A percentile compares a stretch with the other conserved stretches of the same genome.
Conservation (phyloP, 2,797 vertebrate genomes). For the Nyctalus aviator region DNA sequence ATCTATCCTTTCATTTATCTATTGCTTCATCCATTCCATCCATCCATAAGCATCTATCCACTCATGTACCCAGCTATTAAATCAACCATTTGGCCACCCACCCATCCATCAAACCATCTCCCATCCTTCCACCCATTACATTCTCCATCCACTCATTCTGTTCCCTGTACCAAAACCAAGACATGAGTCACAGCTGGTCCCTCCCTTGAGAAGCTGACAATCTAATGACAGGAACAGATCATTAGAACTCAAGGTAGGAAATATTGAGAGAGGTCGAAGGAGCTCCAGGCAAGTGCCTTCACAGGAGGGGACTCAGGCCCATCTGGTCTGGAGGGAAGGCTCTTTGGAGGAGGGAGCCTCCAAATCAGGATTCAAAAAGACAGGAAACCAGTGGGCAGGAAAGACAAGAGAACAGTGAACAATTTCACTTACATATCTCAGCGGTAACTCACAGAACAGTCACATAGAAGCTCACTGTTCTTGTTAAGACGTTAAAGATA, state of each 20-base stretch:
- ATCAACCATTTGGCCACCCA: neutral
- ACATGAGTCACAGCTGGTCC: constrained; percentile 46
- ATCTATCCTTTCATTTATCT: neutral
- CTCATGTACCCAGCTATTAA: neutral
- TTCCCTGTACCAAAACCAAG: neutral
- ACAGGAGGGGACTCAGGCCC: neutral
- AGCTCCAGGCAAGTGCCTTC: neutral
- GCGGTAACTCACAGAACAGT: neutral
- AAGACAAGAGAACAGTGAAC: neutral
- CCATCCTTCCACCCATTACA: neutral
- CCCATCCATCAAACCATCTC: neutral
- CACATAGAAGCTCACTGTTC: neutral
- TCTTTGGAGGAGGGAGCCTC: neutral
- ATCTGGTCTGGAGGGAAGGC: neutral
- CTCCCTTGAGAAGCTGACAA: constrained; percentile 25
- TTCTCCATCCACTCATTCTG: neutral
- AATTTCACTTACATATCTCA: neutral
- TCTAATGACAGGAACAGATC: neutral
- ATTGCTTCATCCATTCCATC: neutral
- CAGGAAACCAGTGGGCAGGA: neutral
- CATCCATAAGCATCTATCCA: neutral
- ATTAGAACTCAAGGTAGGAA: neutral
- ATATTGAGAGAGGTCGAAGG: neutral
- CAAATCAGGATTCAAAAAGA: neutral
- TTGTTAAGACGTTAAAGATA: neutral